Evolutionary conservation across 2,113 vertebrate genomes (phyloP), one percentile per base, ranked within the genome.

Genomic region (Amazona vittata): DNA sequence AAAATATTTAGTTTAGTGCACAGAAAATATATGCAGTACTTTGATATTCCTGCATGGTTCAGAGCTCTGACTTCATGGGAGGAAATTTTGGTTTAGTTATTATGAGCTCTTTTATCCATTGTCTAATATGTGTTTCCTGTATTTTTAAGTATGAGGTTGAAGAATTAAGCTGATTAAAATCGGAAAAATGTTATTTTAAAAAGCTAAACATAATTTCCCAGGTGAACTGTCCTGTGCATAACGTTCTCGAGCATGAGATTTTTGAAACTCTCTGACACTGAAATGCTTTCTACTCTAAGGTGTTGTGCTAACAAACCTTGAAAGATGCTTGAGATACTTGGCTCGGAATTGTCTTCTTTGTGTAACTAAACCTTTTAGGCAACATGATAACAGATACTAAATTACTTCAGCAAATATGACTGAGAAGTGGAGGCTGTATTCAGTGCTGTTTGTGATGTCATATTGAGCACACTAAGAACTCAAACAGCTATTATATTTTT

Each of bases 61-160:
- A 86, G 73, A 75, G 60, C 43, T 88, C 79, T 13, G 37, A 53
- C 82, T 96, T 94, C 43, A 76, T 44, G 52, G 52, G 44, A 93
- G 90, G 86, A 96, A 90, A 84, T 84, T 81, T 83, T 90, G 44
- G 44, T 13, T 95, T 89, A 65, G 86, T 70, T 93, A 81, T 68
- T 90, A 84, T 44, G 22, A 86, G 9, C 26, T 90, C 88, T 96
- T 96, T 96, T 75, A 94, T 96, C 88, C 73, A 86, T 92, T 96
- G 94, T 93, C 96, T 93, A 76, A 90, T 92, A 92, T 69, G 75
- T 68, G 83, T 86, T 96, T 97, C 92, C 94, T 94, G 88, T 82
- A 92, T 96, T 96, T 95, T 91, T 89, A 76, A 89, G 25, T 73
- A 62, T 55, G 39, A 89, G 39, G 78, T 33, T 78, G 26, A 89